A percentile compares a stretch with the other conserved stretches of the same genome.
Evolutionary conservation across 2,113 vertebrate species (phyloP).

Genomic region (Pseudorasbora parva): DNA sequence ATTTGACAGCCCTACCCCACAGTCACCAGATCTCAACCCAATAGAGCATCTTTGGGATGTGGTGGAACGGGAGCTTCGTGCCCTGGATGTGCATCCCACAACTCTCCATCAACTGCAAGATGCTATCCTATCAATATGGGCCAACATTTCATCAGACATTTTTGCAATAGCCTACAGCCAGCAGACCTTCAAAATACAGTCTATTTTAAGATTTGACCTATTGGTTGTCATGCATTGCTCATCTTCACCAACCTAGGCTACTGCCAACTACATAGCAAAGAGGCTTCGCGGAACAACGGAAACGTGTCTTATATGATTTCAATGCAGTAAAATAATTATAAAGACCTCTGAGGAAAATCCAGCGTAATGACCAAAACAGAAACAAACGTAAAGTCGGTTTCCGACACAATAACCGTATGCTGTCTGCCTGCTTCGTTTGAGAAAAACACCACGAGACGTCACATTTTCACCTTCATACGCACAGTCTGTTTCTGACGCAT

Average conservation of each 20-base stretch:
- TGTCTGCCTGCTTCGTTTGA: neutral
- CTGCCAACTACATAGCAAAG: neutral
- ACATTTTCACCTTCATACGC: neutral
- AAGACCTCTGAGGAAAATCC: neutral
- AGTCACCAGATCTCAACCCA: no score
- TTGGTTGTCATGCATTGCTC: neutral
- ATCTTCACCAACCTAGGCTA: neutral
- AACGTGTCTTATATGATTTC: neutral
- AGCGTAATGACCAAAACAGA: neutral
- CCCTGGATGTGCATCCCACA: no score
- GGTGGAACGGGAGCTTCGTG: no score
- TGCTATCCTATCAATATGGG: no score
- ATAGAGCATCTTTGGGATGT: no score
- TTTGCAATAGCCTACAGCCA: neutral
- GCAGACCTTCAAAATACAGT: slow-evolving; percentile 6
- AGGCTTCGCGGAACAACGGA: neutral
- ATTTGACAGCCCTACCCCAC: no score
- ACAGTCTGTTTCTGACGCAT: neutral
- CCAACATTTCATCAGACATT: no score
- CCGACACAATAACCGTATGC: slow-evolving; percentile 16
- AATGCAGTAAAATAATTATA: neutral
- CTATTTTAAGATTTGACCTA: slow-evolving; percentile 29
- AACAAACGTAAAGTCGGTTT: neutral
- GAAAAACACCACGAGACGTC: slow-evolving; percentile 24
- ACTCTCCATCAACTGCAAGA: no score